phyloP scores from a whole-genome alignment of 2,113 vertebrate species.

The Cinclus mexicanus region DNA sequence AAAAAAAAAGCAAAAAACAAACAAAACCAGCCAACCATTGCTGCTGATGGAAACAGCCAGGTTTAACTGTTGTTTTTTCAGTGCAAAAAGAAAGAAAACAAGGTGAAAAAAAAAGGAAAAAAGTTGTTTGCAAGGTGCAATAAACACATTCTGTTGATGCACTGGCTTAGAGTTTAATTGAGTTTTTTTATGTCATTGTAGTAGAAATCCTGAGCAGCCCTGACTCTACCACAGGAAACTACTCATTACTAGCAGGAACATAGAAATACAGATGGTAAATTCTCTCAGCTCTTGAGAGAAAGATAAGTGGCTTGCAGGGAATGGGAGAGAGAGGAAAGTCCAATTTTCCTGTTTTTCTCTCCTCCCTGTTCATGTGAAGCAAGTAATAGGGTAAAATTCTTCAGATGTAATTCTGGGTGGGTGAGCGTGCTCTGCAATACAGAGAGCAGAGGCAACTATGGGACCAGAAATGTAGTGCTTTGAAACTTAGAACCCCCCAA shows the following conservation, averaged over 20 bases:
- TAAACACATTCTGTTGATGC: background rate
- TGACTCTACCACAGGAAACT: background rate
- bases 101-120: background rate
- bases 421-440: background rate
- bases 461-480: background rate
- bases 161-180: background rate
- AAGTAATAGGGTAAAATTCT: background rate
- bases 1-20: background rate
- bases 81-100: background rate
- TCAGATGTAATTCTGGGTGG: background rate
- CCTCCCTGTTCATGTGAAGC: background rate
- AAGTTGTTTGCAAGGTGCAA: background rate
- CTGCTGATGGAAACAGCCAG: background rate
- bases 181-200: background rate
- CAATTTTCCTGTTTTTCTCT: background rate
- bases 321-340: rapidly evolving
- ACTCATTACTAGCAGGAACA: background rate
- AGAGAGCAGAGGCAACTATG: rapidly evolving
- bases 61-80: background rate
- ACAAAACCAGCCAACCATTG: background rate
- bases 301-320: background rate
- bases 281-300: background rate
- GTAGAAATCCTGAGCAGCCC: background rate
- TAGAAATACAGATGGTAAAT: background rate
- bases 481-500: background rate